Evolutionary conservation across 2,888 invertebrate genomes (phyloP).

Genomic region (Microplitis manilae): DNA sequence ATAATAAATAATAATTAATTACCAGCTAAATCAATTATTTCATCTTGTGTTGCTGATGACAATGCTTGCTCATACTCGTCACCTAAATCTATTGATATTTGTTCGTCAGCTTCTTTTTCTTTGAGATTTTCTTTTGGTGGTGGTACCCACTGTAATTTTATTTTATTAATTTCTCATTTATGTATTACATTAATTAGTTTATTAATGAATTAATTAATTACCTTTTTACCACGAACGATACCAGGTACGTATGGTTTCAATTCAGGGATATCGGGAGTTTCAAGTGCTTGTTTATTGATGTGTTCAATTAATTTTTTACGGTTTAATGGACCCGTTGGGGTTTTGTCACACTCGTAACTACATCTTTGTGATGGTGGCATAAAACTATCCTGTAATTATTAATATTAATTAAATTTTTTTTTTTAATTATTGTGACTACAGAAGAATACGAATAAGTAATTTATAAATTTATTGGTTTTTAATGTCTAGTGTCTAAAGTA

Average conservation of each 20-base stretch:
- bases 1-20: constrained; percentile 45
- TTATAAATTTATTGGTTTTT: too few species aligned
- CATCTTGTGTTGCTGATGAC: constrained; percentile 90
- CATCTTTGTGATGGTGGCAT: constrained; percentile 96
- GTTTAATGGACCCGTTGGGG: constrained; percentile 95
- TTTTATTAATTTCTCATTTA: constrained; percentile 16
- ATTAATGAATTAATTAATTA: constrained; percentile 64
- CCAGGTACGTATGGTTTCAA: constrained; percentile 94
- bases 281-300: constrained; percentile 97
- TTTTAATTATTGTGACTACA: neutral
- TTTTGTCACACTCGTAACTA: constrained; percentile 96
- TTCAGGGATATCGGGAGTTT: constrained; percentile 98
- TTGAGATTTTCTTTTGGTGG: constrained; percentile 80
- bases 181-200: constrained; percentile 7
- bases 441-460: too few species aligned
- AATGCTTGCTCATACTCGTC: constrained; percentile 96
- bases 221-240: constrained; percentile 92
- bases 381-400: constrained; percentile 85
- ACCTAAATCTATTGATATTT: constrained; percentile 93
- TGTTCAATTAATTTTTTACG: constrained; percentile 96
- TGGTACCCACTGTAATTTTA: constrained; percentile 82
- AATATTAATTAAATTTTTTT: constrained; percentile 16
- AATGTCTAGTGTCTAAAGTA: too few species aligned
- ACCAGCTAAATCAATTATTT: constrained; percentile 98
- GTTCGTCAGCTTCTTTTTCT: constrained; percentile 88